These are phyloP conservation scores for Protophormia terraenovae DNA, from an alignment of 2,888 invertebrate species.

Conservation along the genomic window DNA sequence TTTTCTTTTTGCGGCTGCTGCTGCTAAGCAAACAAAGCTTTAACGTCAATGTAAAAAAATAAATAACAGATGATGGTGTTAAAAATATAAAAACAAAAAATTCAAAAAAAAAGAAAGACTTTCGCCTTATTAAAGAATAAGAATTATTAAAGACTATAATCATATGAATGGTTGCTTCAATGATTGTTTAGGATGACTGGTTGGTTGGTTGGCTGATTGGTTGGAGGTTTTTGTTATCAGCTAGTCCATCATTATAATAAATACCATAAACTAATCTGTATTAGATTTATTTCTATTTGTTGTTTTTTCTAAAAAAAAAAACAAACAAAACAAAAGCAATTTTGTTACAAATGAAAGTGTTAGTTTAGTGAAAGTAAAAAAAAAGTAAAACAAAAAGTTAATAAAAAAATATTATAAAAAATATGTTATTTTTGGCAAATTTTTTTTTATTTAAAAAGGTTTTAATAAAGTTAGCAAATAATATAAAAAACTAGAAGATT, in stretches of 20 bases:
- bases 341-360: conserved; percentile 23
- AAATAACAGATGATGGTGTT: not conserved
- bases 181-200: too few relatives aligned
- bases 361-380: conserved; percentile 36
- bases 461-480: not conserved
- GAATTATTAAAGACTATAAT: conserved; percentile 13
- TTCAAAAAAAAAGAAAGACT: conserved; percentile 32
- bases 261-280: not conserved
- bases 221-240: not conserved
- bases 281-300: not conserved
- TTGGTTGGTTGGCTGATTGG: not conserved
- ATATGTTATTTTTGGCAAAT: not conserved
- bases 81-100: too few relatives aligned
- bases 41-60: not conserved
- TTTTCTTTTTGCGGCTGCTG: not conserved
- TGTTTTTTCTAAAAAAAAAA: not conserved
- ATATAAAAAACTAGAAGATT: not conserved
- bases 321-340: conserved; percentile 4
- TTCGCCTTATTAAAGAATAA: conserved; percentile 27
- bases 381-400: not conserved
- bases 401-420: not conserved
- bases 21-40: not conserved
- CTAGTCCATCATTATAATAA: not conserved
- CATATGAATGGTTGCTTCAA: not conserved
- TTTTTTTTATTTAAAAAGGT: not conserved